A percentile compares a stretch with the other conserved stretches of the same genome.
Evolutionary conservation across 2,113 vertebrate species (phyloP).

Genomic region (Willisornis vidua): DNA sequence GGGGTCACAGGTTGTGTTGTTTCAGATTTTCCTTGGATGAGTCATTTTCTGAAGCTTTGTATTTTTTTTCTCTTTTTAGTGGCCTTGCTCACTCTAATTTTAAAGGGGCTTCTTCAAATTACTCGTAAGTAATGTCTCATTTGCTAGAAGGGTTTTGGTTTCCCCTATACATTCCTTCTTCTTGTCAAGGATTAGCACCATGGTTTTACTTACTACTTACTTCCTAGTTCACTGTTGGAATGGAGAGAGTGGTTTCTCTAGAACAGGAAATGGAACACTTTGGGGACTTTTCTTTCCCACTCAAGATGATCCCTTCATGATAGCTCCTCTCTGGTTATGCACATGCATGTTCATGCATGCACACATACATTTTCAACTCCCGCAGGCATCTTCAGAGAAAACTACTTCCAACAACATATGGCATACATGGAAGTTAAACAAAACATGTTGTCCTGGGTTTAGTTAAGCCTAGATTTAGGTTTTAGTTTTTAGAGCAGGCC

Average conservation of each 20-base stretch:
- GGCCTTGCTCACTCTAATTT: not conserved
- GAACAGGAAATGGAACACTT: not conserved
- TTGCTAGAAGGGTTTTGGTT: not conserved
- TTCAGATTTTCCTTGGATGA: not conserved
- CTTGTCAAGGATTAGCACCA: not conserved
- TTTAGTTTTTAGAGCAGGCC: no score
- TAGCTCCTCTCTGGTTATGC: not conserved
- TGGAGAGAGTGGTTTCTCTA: not conserved
- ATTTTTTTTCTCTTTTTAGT: not conserved
- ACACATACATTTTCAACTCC: fast-evolving
- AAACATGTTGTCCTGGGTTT: no score
- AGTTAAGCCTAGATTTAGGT: no score
- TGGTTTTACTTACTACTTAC: not conserved
- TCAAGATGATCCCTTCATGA: not conserved
- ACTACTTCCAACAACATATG: not conserved
- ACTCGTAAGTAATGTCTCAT: not conserved
- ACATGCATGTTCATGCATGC: fast-evolving
- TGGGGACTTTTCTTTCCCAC: not conserved
- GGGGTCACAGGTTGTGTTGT: not conserved
- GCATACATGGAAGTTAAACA: not conserved
- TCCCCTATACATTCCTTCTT: not conserved
- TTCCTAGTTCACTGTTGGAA: not conserved
- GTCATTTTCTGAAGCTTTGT: not conserved
- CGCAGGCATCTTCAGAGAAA: not conserved
- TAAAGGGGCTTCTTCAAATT: not conserved